These are phyloP conservation scores for Drosophila equinoxialis DNA, from an alignment of 1,140 invertebrate species.

Conservation along the genomic window DNA sequence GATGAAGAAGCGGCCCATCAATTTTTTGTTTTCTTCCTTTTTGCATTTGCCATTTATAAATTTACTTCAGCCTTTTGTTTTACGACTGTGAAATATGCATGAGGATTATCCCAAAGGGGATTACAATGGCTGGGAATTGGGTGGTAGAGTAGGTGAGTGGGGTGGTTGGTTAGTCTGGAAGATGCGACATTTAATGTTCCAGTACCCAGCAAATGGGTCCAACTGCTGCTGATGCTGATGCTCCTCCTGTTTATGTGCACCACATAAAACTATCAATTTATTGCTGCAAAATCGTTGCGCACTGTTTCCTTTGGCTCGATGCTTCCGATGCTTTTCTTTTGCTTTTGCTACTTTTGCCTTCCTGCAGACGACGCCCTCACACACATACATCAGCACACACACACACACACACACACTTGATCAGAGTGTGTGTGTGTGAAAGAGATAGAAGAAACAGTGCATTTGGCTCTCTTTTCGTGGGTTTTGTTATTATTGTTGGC, in stretches of 20 bases:
- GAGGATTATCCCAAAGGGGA: background rate
- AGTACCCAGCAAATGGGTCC: conserved; percentile 28
- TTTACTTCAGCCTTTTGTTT: conserved; percentile 67
- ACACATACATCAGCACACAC: conserved; percentile 25
- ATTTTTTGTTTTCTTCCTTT: conserved; percentile 35
- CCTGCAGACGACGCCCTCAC: conserved; percentile 70
- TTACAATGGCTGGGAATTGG: conserved; percentile 8
- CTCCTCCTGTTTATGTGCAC: conserved; percentile 69
- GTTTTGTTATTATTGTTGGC: conserved; percentile 82
- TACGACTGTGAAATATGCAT: conserved; percentile 57
- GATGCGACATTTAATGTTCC: conserved; percentile 22
- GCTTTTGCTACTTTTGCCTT: conserved; percentile 37
- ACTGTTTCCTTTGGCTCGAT: conserved; percentile 76
- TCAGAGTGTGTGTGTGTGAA: background rate
- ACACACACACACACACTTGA: conserved; percentile 11
- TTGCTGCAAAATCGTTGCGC: conserved; percentile 81
- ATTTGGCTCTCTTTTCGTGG: conserved; percentile 75
- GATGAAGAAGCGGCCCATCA: conserved; percentile 39
- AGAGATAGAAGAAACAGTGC: conserved; percentile 41
- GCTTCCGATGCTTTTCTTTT: conserved; percentile 31
- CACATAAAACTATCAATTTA: conserved; percentile 82
- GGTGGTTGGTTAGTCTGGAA: conserved; percentile 6
- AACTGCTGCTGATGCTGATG: conserved; percentile 28
- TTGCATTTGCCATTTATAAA: conserved; percentile 72
- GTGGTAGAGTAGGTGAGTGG: background rate